phyloP scores from a whole-genome alignment of 2,888 invertebrate species.

The Ophion slaviceki region DNA sequence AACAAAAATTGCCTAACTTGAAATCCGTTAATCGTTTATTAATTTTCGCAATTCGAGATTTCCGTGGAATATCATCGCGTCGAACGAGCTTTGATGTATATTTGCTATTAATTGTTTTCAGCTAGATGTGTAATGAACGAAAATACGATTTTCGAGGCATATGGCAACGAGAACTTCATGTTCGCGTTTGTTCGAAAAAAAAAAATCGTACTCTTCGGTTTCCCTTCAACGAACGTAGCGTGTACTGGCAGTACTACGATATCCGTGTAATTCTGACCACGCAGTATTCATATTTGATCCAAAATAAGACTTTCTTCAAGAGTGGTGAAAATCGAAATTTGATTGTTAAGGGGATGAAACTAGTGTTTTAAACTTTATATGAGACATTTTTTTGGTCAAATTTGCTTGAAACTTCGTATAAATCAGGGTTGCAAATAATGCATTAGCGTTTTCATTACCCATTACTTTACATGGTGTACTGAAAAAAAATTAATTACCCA shows the following conservation, averaged over 20 bases:
- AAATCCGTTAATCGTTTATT: neutral
- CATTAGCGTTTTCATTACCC: no score
- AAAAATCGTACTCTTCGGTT: neutral
- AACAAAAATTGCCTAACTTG: neutral
- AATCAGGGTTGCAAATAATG: no score
- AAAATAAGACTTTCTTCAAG: no score
- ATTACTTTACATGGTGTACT: no score
- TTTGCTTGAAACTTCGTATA: no score
- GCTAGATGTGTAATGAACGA: neutral
- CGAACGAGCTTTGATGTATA: neutral
- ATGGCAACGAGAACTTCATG: neutral
- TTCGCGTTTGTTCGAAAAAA: neutral
- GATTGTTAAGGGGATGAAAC: no score
- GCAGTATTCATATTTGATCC: no score
- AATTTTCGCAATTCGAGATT: neutral
- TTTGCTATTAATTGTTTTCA: neutral
- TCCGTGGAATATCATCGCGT: conserved; percentile 19
- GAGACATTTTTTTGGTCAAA: no score
- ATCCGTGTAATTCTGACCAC: no score
- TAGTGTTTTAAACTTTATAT: no score
- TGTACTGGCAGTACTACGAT: neutral
- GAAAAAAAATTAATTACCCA: no score
- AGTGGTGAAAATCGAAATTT: no score
- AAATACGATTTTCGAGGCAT: neutral
- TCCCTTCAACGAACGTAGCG: neutral